Percentiles rank a stretch among this genome's conserved stretches.
Evolutionary conservation across 2,888 invertebrate genomes (phyloP).

Genomic region (Meiosimyza decipiens): DNA sequence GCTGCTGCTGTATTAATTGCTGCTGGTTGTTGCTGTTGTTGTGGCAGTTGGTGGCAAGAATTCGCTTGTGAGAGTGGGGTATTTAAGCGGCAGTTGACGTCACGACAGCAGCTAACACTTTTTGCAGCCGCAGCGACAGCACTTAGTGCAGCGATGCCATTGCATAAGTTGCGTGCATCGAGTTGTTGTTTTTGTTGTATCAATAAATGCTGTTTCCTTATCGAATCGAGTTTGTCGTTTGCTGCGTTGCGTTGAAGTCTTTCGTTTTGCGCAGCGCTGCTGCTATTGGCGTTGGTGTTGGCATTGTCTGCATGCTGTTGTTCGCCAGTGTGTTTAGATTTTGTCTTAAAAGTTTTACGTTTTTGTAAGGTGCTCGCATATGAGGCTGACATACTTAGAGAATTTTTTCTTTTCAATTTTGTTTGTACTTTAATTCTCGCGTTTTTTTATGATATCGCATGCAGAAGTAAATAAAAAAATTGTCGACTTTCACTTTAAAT

Average conservation of each 20-base stretch:
- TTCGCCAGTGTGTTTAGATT: slow-evolving; percentile 48
- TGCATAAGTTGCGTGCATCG: slow-evolving; percentile 41
- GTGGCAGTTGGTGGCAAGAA: slow-evolving; percentile 23
- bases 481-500: too few species aligned
- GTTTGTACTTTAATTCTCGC: too few species aligned
- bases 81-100: slow-evolving; percentile 60
- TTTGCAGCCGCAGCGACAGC: slow-evolving; percentile 11
- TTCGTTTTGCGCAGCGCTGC: slow-evolving; percentile 56
- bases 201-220: slow-evolving; percentile 43
- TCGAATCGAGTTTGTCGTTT: slow-evolving; percentile 51
- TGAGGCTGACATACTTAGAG: slow-evolving; percentile 49
- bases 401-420: slow-evolving; percentile 6
- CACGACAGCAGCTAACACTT: slow-evolving; percentile 54
- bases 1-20: slow-evolving; percentile 31
- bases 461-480: too few species aligned
- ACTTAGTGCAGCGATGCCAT: slow-evolving; percentile 41
- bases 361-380: slow-evolving; percentile 50
- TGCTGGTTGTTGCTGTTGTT: slow-evolving; percentile 27
- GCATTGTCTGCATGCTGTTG: slow-evolving; percentile 28
- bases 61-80: slow-evolving; percentile 34
- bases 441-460: too few species aligned
- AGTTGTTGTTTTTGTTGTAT: slow-evolving; percentile 43
- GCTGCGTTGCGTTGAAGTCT: slow-evolving; percentile 61
- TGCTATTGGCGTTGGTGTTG: slow-evolving; percentile 32
- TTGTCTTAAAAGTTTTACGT: slow-evolving; percentile 55